Evolutionary conservation across 2,888 invertebrate species (phyloP).

Genomic region (Calameuta idolon): DNA sequence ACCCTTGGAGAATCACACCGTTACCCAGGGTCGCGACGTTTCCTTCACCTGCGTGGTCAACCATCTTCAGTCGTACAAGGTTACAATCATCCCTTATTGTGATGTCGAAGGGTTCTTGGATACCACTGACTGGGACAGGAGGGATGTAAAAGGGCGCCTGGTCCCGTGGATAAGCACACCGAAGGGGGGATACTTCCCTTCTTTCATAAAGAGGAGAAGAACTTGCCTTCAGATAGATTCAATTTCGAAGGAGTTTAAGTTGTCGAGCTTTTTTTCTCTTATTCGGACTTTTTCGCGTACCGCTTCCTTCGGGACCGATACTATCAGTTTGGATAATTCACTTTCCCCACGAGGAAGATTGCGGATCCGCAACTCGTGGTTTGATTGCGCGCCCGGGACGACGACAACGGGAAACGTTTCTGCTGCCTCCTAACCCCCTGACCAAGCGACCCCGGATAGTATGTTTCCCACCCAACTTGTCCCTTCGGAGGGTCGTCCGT

Average conservation of each 20-base stretch:
- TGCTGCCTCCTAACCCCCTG: slow-evolving; percentile 12
- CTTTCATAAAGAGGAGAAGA: neutral
- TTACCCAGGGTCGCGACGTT: slow-evolving; percentile 85
- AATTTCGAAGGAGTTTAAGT: slow-evolving; percentile 4
- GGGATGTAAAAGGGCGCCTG: neutral
- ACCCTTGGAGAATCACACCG: slow-evolving; percentile 84
- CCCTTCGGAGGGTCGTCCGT: neutral
- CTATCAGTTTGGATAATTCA: slow-evolving; percentile 36
- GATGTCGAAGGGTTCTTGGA: neutral
- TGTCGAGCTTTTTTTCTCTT: slow-evolving; percentile 18
- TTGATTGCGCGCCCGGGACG: slow-evolving; percentile 50
- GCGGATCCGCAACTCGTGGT: slow-evolving; percentile 36
- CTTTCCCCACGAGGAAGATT: slow-evolving; percentile 41
- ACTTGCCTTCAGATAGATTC: neutral
- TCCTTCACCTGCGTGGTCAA: slow-evolving; percentile 89
- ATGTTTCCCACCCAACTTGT: neutral
- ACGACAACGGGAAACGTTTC: slow-evolving; percentile 35
- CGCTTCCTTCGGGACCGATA: neutral
- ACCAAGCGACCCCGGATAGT: neutral
- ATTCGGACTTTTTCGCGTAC: neutral
- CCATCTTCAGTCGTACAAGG: slow-evolving; percentile 85
- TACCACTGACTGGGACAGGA: neutral
- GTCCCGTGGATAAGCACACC: neutral
- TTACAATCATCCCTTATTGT: slow-evolving; percentile 60
- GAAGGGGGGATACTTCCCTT: neutral